Base-by-base conservation (phyloP, 2,113 vertebrate species). In the Dascyllus trimaculatus region DNA sequence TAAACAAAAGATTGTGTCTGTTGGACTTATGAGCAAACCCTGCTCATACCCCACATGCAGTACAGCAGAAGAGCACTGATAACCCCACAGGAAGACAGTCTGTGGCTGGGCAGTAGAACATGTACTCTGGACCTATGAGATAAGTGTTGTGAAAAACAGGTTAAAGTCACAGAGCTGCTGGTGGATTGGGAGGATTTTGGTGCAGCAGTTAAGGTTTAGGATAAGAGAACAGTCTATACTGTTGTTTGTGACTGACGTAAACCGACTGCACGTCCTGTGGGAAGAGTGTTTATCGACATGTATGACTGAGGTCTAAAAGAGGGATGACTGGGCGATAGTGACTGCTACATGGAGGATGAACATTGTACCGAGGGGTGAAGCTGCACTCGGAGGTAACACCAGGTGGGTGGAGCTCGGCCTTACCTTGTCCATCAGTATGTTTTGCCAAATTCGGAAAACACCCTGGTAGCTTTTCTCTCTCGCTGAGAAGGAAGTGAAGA, bases 361-460 rank as follows among this genome's bases (percentile, higher is more conserved):
- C 26, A 43, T 52, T 52, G 1, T 11, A 17, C 69, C 32, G 11
- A 52, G 14, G 21, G 18, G 17, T 26, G 49, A 4, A 54, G 22
- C 5, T 1, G 4, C 22, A 13, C 13, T 38, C 22, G 26, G 1
- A n/a, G n/a, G 2, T 54, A 21, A 29, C 19, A 22, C 17, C 14
- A 64, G 32, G 24, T 52, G 4, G 59, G 1, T 1, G 15, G 52
- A 72, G 58, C 11, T 40, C 46, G 40, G 38, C 14, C 68, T 93
- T 86, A 98, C 97, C 96, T 98, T 98, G 68, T 95, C 92, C 91
- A 97, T 51, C 69, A 99, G 87, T 8, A 94, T 90, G 54, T 99
- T 98, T 90, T 99, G 97, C 98, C 98, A 99, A 88, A 98, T 93
- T 13, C 96, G 94, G 85, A 98, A 99, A 81, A 99, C 93, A 68